Evolutionary conservation across 2,797 vertebrate genomes (phyloP).

Genomic region (Mastacembelus armatus): DNA sequence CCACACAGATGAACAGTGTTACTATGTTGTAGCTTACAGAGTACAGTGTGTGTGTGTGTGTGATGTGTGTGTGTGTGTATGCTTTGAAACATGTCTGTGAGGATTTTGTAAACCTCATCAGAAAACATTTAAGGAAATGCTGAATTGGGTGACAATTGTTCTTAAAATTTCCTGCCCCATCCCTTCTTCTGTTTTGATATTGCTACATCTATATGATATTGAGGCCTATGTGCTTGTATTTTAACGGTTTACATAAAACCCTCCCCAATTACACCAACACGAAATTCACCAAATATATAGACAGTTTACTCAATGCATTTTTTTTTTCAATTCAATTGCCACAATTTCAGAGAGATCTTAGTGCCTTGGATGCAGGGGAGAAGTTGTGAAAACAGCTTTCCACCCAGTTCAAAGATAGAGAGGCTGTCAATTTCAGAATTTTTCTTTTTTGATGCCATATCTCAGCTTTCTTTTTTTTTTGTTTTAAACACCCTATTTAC

Average conservation of each 20-base stretch:
- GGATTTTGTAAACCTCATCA: conserved; percentile 32
- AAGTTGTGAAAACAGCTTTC: conserved; percentile 92
- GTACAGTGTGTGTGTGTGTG: conserved; percentile 37
- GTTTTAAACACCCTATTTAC: conserved; percentile 62
- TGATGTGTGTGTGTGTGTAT: conserved; percentile 28
- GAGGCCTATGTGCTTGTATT: conserved; percentile 43
- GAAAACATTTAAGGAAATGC: conserved; percentile 54
- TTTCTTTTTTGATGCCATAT: conserved; percentile 60
- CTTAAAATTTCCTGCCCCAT: neutral
- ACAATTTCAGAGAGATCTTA: conserved; percentile 90
- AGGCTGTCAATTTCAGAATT: conserved; percentile 75
- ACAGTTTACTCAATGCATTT: too few relatives aligned
- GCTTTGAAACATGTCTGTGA: conserved; percentile 50
- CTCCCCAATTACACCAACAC: conserved; percentile 25
- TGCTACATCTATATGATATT: conserved; percentile 11
- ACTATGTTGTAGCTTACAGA: conserved; percentile 53
- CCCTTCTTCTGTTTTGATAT: conserved; percentile 9
- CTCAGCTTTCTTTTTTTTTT: conserved; percentile 31
- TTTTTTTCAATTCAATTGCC: conserved; percentile 71
- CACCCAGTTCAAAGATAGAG: conserved; percentile 91
- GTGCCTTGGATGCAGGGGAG: conserved; percentile 97
- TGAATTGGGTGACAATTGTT: conserved; percentile 45
- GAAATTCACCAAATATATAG: too few relatives aligned
- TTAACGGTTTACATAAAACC: conserved; percentile 44
- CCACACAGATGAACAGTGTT: conserved; percentile 74